Evolutionary conservation across 2,113 vertebrate species (phyloP), one percentile per base, ranked within the genome.

Genomic region (Peromyscus californicus): DNA sequence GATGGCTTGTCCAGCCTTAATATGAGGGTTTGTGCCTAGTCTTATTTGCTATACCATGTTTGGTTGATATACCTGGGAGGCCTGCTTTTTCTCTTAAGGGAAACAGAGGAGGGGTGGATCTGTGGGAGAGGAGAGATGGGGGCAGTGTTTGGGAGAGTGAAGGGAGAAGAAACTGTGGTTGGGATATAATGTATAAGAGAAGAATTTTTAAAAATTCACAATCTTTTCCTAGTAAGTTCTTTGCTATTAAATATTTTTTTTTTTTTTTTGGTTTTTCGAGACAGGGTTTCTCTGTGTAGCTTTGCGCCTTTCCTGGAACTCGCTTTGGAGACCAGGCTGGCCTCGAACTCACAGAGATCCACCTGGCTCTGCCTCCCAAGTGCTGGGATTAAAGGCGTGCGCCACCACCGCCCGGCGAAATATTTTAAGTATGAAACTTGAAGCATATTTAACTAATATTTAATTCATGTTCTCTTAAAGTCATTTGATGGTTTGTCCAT

Each of bases 401-500:
- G n/a, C n/a, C n/a, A n/a, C n/a, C n/a, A n/a, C n/a, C n/a, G n/a
- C n/a, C n/a, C n/a, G n/a, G n/a, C n/a, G n/a, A 31, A 93, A 87
- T 45, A 87, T 16, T 31, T 65, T 63, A 85, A 21, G 39, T 85
- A 84, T 59, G 15, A 95, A 59, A 87, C 76, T 72, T 87, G 92
- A 45, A 90, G 65, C 0, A 59, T 83, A 78, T 1, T 79, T 80
- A 89, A 21, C 33, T 90, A 78, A 90, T 80, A 84, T 84, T 95
- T 96, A 75, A 87, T 83, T 90, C 13, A 8, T 94, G 12, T 29
- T 26, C 4, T 93, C 12, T 93, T 74, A 92, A 86, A 95, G 29
- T 90, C 9, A 90, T 59, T 95, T 92, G 33, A 88, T 93, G 42
- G 9, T 13, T 94, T 96, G 15, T 86, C 33, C n/a, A 70, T 90